Evolutionary conservation across 2,113 vertebrate genomes (phyloP).

Genomic region (Mirza zaza): DNA sequence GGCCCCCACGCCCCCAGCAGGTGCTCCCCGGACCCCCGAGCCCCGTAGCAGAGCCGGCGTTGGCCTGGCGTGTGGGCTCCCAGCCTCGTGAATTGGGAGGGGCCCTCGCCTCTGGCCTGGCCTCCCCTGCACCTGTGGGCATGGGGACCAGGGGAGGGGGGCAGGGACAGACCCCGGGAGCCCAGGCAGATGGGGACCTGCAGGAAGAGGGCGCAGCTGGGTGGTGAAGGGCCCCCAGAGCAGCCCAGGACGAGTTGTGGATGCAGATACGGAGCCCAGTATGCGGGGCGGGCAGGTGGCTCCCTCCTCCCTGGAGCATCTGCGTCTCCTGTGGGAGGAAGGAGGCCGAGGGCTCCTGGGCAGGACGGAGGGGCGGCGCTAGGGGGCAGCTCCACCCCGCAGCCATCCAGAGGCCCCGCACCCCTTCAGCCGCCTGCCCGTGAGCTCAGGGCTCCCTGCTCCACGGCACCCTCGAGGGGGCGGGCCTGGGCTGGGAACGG

Average conservation of each 20-base stretch:
- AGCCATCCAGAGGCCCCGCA: neutral
- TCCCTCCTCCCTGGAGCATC: neutral
- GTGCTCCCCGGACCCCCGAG: neutral
- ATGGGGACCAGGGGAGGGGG: too few relatives aligned
- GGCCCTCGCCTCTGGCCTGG: too few relatives aligned
- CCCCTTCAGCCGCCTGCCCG: too few relatives aligned
- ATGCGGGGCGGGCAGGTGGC: neutral
- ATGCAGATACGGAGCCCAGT: neutral
- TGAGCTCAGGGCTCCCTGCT: neutral
- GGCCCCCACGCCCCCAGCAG: rapidly evolving
- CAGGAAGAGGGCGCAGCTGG: rapidly evolving
- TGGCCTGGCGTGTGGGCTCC: neutral
- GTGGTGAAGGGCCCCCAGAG: rapidly evolving
- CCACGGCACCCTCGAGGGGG: rapidly evolving
- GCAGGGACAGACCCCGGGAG: too few relatives aligned
- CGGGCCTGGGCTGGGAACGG: neutral
- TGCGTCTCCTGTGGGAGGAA: rapidly evolving
- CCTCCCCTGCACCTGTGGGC: too few relatives aligned
- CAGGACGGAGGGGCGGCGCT: neutral
- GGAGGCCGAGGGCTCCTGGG: rapidly evolving
- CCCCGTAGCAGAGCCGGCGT: rapidly evolving
- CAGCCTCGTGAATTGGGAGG: neutral
- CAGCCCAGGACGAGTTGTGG: neutral
- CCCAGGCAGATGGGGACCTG: rapidly evolving
- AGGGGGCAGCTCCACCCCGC: too few relatives aligned